Evolutionary conservation across 2,797 vertebrate genomes (phyloP).

Genomic region (Sitta carolinensis): DNA sequence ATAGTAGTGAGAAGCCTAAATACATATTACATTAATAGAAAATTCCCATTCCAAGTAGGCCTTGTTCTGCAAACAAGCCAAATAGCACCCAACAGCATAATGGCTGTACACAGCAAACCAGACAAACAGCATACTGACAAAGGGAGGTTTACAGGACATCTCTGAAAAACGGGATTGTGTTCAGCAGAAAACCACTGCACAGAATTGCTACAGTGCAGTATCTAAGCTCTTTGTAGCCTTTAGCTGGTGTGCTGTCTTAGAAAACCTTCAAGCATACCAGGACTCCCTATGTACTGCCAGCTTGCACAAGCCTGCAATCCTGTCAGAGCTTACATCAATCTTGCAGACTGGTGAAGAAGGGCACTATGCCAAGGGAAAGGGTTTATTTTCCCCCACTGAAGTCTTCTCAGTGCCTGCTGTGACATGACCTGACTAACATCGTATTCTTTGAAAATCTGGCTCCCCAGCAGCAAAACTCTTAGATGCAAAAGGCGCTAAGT

Average conservation of each 20-base stretch:
- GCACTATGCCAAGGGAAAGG: background rate
- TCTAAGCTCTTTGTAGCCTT: background rate
- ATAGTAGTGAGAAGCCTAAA: background rate
- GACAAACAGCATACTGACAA: slow-evolving; percentile 7
- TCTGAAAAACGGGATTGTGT: background rate
- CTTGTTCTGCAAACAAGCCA: background rate
- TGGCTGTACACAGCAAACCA: background rate
- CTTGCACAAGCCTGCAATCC: background rate
- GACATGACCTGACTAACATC: background rate
- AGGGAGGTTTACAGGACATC: background rate
- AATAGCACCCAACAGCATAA: background rate
- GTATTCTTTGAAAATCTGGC: background rate
- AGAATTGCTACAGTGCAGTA: background rate
- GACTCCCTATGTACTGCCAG: background rate
- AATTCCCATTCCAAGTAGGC: background rate
- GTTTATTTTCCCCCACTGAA: background rate
- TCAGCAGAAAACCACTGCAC: background rate
- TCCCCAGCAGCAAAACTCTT: background rate
- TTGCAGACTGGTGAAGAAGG: background rate
- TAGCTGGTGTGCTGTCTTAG: background rate
- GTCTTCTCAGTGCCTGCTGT: background rate
- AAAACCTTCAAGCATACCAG: background rate
- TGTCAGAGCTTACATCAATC: background rate
- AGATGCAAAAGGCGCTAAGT: background rate
- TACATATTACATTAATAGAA: background rate